phyloP scores from a whole-genome alignment of 2,113 vertebrate species.

The Craseonycteris thonglongyai region DNA sequence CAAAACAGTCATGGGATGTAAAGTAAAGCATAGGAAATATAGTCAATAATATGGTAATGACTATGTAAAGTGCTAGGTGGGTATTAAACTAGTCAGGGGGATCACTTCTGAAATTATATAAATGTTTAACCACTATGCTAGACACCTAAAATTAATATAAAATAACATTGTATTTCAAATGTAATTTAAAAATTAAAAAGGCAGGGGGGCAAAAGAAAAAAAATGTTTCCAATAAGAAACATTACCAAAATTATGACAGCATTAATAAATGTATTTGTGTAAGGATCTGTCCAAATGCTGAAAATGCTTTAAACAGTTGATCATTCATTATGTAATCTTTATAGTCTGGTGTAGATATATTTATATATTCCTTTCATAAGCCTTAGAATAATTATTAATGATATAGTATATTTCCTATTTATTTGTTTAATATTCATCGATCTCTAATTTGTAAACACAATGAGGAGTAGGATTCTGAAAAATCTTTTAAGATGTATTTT shows the following conservation, averaged over 20 bases:
- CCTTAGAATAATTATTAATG: neutral
- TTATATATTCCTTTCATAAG: neutral
- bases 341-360: neutral
- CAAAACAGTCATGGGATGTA: too few species aligned
- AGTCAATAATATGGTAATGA: too few species aligned
- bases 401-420: neutral
- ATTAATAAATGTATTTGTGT: neutral
- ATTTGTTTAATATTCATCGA: neutral
- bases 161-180: too few species aligned
- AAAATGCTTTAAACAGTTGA: slow-evolving; percentile 23
- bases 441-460: neutral
- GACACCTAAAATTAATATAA: too few species aligned
- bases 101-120: too few species aligned
- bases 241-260: neutral
- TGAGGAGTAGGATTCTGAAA: neutral
- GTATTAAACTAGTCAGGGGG: too few species aligned
- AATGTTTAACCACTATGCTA: too few species aligned
- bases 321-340: neutral
- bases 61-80: too few species aligned
- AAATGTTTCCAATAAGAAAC: neutral
- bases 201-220: neutral
- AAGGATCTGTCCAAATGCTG: slow-evolving; percentile 59
- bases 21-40: too few species aligned
- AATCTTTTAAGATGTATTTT: too few species aligned
- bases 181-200: too few species aligned